These are phyloP conservation scores for Prionailurus viverrinus DNA, from an alignment of 2,113 vertebrate species.

Conservation along the genomic window DNA sequence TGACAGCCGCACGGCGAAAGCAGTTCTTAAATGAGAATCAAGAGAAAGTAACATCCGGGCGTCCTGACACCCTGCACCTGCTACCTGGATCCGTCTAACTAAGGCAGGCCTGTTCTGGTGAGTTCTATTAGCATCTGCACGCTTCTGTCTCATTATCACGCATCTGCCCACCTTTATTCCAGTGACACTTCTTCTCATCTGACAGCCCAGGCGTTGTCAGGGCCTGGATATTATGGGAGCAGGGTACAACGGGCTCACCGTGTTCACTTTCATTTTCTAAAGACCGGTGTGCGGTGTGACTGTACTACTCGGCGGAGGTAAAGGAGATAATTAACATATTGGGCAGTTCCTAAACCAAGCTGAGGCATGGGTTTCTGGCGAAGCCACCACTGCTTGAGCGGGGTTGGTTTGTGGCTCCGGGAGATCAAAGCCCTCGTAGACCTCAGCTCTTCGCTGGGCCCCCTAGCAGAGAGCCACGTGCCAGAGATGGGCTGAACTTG, in stretches of 20 bases:
- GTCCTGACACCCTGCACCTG: conserved; percentile 97
- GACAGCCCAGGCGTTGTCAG: conserved; percentile 95
- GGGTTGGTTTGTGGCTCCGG: conserved; percentile 20
- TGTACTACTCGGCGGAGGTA: conserved; percentile 86
- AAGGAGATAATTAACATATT: conserved; percentile 94
- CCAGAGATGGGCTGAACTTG: neutral
- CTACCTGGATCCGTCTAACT: conserved; percentile 95
- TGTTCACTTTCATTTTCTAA: conserved; percentile 90
- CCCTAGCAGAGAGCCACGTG: neutral
- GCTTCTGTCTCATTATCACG: conserved; percentile 99
- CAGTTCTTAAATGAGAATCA: conserved; percentile 95
- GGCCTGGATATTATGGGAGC: conserved; percentile 89
- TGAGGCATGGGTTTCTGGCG: conserved; percentile 75
- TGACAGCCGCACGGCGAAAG: conserved; percentile 89
- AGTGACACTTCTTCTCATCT: conserved; percentile 92
- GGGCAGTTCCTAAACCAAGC: conserved; percentile 91
- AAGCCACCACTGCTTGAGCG: conserved; percentile 54
- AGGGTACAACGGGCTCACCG: conserved; percentile 84
- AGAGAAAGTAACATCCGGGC: conserved; percentile 90
- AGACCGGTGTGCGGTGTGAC: conserved; percentile 89
- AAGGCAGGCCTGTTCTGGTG: conserved; percentile 91
- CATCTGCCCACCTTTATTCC: conserved; percentile 98
- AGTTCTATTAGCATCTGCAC: conserved; percentile 98
- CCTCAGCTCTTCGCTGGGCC: neutral
- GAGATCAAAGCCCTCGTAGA: conserved; percentile 71